Base-by-base conservation (phyloP, 64 coral and sea anemone genomes). In the Anthopleura sola region DNA sequence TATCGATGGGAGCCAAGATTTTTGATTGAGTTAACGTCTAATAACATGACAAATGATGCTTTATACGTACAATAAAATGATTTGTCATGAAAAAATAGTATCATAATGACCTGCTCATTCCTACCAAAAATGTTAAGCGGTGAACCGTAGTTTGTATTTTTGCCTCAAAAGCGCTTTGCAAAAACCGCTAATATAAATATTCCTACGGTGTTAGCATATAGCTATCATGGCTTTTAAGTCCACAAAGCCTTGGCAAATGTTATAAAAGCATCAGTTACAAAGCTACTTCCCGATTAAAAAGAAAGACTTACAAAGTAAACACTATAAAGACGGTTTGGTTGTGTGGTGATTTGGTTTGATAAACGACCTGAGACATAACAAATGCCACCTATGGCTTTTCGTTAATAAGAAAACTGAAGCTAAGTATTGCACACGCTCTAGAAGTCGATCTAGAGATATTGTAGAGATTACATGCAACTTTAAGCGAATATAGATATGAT, bases 361-460 rank as follows among this genome's bases (percentile, higher is more conserved):
- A 71, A 71, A 71, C 66, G 66, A 71, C 10, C 31, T 32, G 31
- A 71, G 66, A 71, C 31, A 71, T 34, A 71, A 71, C 66, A 71
- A 71, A 71, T 34, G 66, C 34, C 66, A 71, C 66, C 66, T 71
- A 71, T 34, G 28, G 66, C 28, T 69, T 26, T 33, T 69, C 66
- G 50, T 69, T 69, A 69, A 33, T 29, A 15, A 71, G 66, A 32
- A 71, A n/a, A 34, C 2, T 34, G 28, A 71, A 23, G 58, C 55
- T 56, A 56, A n/a, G n/a, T 62, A 62, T 62, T 69, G 34, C 12
- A 71, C 66, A 71, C 66, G 10, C 66, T 32, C 66, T 71, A 34
- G 26, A 69, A 69, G 66, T 28, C 10, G 66, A 71, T 32, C 28
- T 32, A 34, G 11, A n/a, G 66, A 71, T 71, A 71, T 71, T 9